Conservation (phyloP, 1,140 invertebrate genomes). For the Heliconius congener region DNA sequence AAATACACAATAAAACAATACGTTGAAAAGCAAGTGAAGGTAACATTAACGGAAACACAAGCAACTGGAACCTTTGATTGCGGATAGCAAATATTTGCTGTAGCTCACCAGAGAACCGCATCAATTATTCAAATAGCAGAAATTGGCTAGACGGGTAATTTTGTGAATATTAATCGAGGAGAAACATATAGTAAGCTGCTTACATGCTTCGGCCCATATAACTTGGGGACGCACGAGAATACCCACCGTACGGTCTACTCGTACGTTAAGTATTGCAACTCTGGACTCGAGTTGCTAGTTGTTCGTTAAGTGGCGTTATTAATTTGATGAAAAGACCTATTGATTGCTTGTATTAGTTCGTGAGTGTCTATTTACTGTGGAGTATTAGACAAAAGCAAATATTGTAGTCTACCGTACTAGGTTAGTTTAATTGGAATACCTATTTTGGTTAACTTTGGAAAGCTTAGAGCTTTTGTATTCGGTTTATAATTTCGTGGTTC, state of each 20-base stretch:
- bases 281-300: constrained; percentile 48
- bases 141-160: constrained; percentile 69
- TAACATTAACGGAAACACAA: constrained; percentile 14
- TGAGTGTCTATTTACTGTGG: constrained; percentile 39
- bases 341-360: constrained; percentile 55
- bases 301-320: constrained; percentile 62
- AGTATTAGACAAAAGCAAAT: constrained; percentile 39
- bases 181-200: constrained; percentile 59
- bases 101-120: constrained; percentile 54
- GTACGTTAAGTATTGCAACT: constrained; percentile 59
- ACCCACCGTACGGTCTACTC: constrained; percentile 38
- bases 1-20: not conserved
- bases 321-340: constrained; percentile 68
- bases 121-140: constrained; percentile 77
- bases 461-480: constrained; percentile 17
- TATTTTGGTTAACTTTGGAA: constrained; percentile 24
- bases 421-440: constrained; percentile 28
- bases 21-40: constrained; percentile 13
- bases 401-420: constrained; percentile 27
- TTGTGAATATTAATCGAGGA: constrained; percentile 59
- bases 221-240: constrained; percentile 38
- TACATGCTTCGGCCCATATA: constrained; percentile 56
- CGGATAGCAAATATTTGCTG: constrained; percentile 70
- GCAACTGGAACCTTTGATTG: constrained; percentile 61
- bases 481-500: constrained; percentile 1